Evolutionary conservation across 1,140 invertebrate genomes (phyloP).

Genomic region (Zaprionus gabonicus): DNA sequence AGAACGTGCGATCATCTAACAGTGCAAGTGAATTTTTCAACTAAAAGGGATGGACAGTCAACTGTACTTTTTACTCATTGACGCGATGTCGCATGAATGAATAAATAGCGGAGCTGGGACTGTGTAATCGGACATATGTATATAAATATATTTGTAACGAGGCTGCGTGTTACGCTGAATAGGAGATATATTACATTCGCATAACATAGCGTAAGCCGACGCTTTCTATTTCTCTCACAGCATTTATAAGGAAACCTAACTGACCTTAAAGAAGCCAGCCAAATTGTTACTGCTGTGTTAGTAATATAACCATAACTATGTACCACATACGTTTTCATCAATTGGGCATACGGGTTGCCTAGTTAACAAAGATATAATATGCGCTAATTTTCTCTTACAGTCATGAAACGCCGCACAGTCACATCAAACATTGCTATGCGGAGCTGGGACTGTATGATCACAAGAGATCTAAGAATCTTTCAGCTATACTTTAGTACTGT

Average conservation of each 20-base stretch:
- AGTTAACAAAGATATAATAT: slow-evolving; percentile 80
- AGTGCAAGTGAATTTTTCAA: not conserved
- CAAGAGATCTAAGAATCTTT: not conserved
- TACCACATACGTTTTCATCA: slow-evolving; percentile 78
- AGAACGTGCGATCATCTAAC: slow-evolving; percentile 35
- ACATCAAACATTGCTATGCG: slow-evolving; percentile 72
- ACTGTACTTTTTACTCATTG: slow-evolving; percentile 69
- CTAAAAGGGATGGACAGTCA: not conserved
- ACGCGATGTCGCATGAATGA: slow-evolving; percentile 33
- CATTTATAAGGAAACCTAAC: slow-evolving; percentile 74
- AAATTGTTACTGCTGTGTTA: slow-evolving; percentile 63
- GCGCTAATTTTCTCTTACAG: slow-evolving; percentile 69
- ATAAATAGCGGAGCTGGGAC: slow-evolving; percentile 66
- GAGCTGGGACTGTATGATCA: slow-evolving; percentile 73
- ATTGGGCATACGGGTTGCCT: slow-evolving; percentile 42
- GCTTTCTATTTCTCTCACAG: slow-evolving; percentile 85
- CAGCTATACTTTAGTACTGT: not conserved
- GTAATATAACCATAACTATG: slow-evolving; percentile 21
- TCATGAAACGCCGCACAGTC: slow-evolving; percentile 78
- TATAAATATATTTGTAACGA: slow-evolving; percentile 51
- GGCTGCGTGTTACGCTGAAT: slow-evolving; percentile 75
- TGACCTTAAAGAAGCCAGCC: slow-evolving; percentile 26
- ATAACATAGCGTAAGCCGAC: slow-evolving; percentile 79
- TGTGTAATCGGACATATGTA: too few species aligned
- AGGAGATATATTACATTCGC: slow-evolving; percentile 50